Evolutionary conservation across 2,113 vertebrate genomes (phyloP).

Genomic region (Pollimyrus isidori): DNA sequence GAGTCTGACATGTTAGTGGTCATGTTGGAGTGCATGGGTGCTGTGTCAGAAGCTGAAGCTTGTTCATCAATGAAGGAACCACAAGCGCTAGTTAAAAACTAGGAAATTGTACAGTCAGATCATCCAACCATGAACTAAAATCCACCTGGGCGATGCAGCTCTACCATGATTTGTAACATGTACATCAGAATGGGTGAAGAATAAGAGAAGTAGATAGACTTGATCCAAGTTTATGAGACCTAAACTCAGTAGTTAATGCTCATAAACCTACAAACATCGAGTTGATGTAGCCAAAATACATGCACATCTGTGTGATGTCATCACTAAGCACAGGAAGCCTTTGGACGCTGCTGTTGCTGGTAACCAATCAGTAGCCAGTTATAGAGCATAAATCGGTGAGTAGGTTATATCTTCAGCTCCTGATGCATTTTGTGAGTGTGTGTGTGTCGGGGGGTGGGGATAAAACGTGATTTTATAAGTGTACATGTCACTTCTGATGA

Average conservation of each 20-base stretch:
- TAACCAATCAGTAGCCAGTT: not conserved
- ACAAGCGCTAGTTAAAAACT: not conserved
- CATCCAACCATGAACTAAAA: not conserved
- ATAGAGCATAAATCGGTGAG: not conserved
- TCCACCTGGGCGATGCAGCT: not conserved
- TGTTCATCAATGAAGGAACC: not conserved
- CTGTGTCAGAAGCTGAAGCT: not conserved
- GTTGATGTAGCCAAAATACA: not conserved
- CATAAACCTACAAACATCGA: not conserved
- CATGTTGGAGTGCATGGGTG: not conserved
- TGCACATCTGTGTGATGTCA: not conserved
- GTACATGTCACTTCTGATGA: no score
- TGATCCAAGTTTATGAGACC: not conserved
- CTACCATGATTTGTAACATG: not conserved
- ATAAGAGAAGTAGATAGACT: not conserved
- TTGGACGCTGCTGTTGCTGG: not conserved
- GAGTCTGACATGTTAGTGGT: not conserved
- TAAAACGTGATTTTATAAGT: no score
- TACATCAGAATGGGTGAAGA: not conserved
- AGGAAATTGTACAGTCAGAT: not conserved
- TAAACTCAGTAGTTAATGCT: not conserved
- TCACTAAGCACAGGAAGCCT: not conserved
- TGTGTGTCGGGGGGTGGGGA: no score
- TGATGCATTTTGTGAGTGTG: not conserved
- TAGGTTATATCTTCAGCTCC: not conserved